Conservation (phyloP, 2,888 invertebrate genomes). For the Operophtera brumata region DNA sequence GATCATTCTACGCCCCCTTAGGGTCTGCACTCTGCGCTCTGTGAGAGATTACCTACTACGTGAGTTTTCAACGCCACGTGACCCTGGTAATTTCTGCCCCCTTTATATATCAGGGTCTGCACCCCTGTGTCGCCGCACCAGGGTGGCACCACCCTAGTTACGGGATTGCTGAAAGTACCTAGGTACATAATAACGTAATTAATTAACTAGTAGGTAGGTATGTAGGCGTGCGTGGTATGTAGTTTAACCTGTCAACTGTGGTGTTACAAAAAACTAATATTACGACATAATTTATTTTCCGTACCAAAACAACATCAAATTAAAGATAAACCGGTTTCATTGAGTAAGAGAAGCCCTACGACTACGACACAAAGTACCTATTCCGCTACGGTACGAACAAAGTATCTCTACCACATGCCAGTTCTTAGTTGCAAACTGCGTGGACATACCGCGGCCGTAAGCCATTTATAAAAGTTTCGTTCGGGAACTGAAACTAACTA, state of each 20-base stretch:
- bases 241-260: neutral
- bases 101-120: too few species aligned
- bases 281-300: neutral
- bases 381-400: too few species aligned
- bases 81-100: too few species aligned
- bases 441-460: neutral
- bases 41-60: too few species aligned
- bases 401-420: neutral
- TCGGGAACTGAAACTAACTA: neutral
- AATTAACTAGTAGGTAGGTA: too few species aligned
- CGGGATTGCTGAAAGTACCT: too few species aligned
- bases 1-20: too few species aligned
- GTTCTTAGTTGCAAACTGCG: neutral
- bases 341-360: constrained; percentile 15
- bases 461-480: neutral
- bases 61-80: too few species aligned
- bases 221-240: neutral
- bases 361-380: neutral
- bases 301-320: neutral
- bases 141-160: too few species aligned
- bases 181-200: too few species aligned
- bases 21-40: too few species aligned
- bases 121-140: too few species aligned
- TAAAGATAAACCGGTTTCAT: constrained; percentile 4
- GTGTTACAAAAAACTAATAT: neutral